phyloP scores from a whole-genome alignment of 2,888 invertebrate species.

The Kryphioiulus occultus region DNA sequence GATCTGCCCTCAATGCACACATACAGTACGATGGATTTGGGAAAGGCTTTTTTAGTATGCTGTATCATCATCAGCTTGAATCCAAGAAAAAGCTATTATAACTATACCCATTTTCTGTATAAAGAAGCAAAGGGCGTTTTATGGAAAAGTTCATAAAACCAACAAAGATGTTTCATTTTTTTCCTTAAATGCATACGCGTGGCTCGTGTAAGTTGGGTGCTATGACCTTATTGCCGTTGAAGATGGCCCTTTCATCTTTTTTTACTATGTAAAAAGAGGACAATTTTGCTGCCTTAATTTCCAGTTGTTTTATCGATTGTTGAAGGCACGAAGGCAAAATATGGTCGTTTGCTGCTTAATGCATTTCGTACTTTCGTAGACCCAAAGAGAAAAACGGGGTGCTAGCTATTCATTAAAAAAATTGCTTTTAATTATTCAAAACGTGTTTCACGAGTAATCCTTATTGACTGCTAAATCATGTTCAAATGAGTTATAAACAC shows the following conservation, averaged over 20 bases:
- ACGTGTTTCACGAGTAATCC: background rate
- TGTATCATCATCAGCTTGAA: background rate
- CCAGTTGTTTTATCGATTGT: slow-evolving; percentile 6
- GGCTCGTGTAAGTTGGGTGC: background rate
- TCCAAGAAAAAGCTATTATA: background rate
- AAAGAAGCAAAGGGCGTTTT: background rate
- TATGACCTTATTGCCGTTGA: background rate
- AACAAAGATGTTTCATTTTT: background rate
- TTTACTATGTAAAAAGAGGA: background rate
- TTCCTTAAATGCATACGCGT: background rate
- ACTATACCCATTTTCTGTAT: background rate
- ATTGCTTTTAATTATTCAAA: slow-evolving; percentile 22
- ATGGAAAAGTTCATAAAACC: background rate
- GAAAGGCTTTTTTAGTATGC: background rate
- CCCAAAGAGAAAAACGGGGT: background rate
- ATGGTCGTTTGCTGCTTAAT: background rate
- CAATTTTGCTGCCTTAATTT: background rate
- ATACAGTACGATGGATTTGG: background rate
- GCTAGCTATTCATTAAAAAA: slow-evolving; percentile 20
- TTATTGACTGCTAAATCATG: slow-evolving; percentile 6
- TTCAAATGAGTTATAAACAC: slow-evolving; percentile 4
- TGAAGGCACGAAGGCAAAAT: background rate
- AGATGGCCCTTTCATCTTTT: background rate
- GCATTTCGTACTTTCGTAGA: background rate
- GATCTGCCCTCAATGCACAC: no score